Conservation (phyloP, 2,888 invertebrate species). For the Drosophila colorata region DNA sequence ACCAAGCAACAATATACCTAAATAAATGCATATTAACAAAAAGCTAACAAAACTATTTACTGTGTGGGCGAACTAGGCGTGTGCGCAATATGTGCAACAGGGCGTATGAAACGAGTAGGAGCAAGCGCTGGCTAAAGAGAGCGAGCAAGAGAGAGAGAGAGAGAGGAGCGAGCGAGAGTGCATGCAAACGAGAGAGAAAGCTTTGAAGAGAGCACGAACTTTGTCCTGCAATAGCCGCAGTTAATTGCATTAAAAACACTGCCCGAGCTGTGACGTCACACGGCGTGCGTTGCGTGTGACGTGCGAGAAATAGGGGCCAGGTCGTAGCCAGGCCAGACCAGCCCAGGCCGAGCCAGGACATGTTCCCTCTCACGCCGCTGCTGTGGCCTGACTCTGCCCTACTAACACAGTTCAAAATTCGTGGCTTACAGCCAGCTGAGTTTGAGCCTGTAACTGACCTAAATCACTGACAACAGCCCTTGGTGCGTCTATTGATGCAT, state of each 20-base stretch:
- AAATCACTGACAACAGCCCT: conserved; percentile 64
- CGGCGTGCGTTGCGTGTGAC: conserved; percentile 50
- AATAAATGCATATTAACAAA: conserved; percentile 66
- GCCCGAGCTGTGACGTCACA: conserved; percentile 68
- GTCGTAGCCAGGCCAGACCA: conserved; percentile 29
- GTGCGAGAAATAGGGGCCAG: conserved; percentile 56
- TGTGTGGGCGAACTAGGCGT: conserved; percentile 23
- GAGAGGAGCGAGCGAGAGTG: neutral
- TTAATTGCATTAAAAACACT: conserved; percentile 61
- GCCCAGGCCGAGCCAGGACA: conserved; percentile 9
- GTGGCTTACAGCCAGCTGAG: conserved; percentile 35
- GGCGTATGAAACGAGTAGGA: conserved; percentile 41
- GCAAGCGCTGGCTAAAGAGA: conserved; percentile 25
- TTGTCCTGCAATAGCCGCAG: conserved; percentile 36
- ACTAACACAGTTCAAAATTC: conserved; percentile 70
- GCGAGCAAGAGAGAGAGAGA: conserved; percentile 1
- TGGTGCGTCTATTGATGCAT: no score
- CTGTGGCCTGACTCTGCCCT: conserved; percentile 55
- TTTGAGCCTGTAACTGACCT: conserved; percentile 59
- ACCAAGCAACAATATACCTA: conserved; percentile 58
- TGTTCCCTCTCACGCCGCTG: neutral
- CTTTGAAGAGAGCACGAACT: conserved; percentile 44
- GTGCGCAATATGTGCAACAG: conserved; percentile 69
- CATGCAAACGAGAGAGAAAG: conserved; percentile 19
- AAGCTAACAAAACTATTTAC: neutral